Evolutionary conservation across 92 coral and sea anemone species (phyloP), one percentile per base, ranked within the genome.

Genomic region (Zoanthus sansibaricus): DNA sequence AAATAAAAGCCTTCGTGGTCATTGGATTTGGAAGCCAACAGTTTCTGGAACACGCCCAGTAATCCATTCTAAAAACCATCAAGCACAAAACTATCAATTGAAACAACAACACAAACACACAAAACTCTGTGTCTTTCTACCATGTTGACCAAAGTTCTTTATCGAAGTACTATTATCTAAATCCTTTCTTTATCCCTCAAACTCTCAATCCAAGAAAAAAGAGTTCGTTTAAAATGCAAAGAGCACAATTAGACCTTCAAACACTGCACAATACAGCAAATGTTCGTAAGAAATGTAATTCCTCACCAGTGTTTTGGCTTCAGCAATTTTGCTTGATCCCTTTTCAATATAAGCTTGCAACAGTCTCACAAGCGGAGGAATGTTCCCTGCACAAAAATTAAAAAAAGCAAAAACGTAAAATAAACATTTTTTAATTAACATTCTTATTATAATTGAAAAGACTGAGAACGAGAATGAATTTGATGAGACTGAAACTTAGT

Each of bases 1-100:
- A 97, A 86, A 79, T 97, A 97, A 71, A 97, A 97, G 25, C 99
- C 99, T 88, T 97, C 98, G 77, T 97, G 99, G 62, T 97, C 99
- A 75, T 97, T 97, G 46, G 94, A 78, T 85, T 93, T 95, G n/a
- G 99, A 97, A 16, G 99, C 98, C 70, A 97, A 91, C 46, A 97
- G 91, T 87, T 95, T 97, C 85, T 97, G 99, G 86, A 97, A 97
- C 67, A 97, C 97, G 31, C 99, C 99, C 67, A 97, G 80, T 75
- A 97, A 78, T 6, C 95, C 98, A 79, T 89, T 91, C 99, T 96
- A 88, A 51, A 86, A 32, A 56, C 12, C 77, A 0, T 62, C 4
- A 20, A 79, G 32, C 69, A 9, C 48, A 77, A 55, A 12, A 0
- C 9, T 44, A 49, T 49, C 10, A 7, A 9, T 49, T 2, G 7